Evolutionary conservation across 2,888 invertebrate genomes (phyloP), one percentile per base, ranked within the genome.

Genomic region (Tetramorium bicarinatum): DNA sequence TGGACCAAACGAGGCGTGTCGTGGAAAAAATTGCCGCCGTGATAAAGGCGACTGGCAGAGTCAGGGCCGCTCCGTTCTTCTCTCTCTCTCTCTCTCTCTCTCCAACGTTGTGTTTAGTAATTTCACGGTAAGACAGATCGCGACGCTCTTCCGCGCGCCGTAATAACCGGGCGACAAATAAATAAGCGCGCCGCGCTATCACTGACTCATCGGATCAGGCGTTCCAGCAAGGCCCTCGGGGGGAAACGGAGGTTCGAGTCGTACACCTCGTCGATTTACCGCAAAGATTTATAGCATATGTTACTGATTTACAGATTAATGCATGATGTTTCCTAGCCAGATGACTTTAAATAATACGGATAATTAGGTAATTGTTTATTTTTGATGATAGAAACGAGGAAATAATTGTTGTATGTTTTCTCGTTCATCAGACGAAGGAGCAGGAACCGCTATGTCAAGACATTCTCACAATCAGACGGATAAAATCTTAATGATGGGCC

Each of bases 1-100:
- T 41, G 56, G 76, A 66, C 41, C 56, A 83, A 84, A 84, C 84
- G 84, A 84, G 71, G 66, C 82, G 75, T 84, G 69, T 83, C 83
- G 83, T 41, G 62, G 80, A 71, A 80, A 69, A 75, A 80, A 83
- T 80, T 80, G 62, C 71, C 15, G n/a, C 54, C 83, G 64, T 71
- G 69, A 80, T 71, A 75, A 83, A 80, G 77, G 77, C 67, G 75
- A 41, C 15, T 4, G 29, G 52, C 52, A n/a, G 52, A 49, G 41
- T 44, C 59, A 41, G 38, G 56, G 41, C 59, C 7, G 21, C 38
- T 18, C 13, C 13, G 3, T 56, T 54, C 69, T 29, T 9, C 15
- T 13, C n/a, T n/a, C n/a, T n/a, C 49, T 59, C 29, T 15, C 6
- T 3, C 21, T 18, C n/a, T 29, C 29, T 3, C 44, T 2, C n/a